Percentiles rank a stretch among this genome's conserved stretches.
Conservation (phyloP, 2,113 vertebrate species). For the Onychorhynchus coronatus region DNA sequence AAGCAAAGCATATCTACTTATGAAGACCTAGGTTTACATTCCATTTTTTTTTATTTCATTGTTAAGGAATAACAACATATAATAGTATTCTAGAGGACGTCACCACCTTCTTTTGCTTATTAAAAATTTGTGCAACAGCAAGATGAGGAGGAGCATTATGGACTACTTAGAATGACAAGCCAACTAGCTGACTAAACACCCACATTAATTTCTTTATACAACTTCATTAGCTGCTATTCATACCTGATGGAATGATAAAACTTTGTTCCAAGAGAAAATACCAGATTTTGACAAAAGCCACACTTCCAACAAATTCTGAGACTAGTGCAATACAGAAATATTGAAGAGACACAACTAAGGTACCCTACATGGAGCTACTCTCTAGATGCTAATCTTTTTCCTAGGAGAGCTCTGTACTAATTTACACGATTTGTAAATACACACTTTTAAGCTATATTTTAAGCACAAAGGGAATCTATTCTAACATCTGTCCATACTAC, state of each 20-base stretch:
- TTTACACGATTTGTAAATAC: neutral
- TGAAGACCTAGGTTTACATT: neutral
- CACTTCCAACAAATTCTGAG: neutral
- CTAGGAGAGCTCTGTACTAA: neutral
- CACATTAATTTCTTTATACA: neutral
- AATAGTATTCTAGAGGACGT: neutral
- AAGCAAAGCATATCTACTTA: neutral
- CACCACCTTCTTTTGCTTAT: neutral
- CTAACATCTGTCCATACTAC: neutral
- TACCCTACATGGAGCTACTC: neutral
- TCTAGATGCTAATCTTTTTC: neutral
- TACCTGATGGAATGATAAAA: neutral
- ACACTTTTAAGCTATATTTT: neutral
- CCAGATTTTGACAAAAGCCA: neutral
- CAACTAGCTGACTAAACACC: neutral
- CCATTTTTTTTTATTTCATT: neutral
- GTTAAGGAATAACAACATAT: neutral
- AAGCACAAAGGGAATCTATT: neutral
- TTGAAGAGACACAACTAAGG: neutral
- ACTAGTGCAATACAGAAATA: neutral
- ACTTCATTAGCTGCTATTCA: neutral
- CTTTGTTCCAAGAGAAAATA: neutral
- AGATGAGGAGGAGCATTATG: neutral
- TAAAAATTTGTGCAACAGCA: neutral
- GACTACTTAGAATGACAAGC: neutral